phyloP scores from a whole-genome alignment of 2,888 invertebrate genomes.

The Thelaira solivaga region DNA sequence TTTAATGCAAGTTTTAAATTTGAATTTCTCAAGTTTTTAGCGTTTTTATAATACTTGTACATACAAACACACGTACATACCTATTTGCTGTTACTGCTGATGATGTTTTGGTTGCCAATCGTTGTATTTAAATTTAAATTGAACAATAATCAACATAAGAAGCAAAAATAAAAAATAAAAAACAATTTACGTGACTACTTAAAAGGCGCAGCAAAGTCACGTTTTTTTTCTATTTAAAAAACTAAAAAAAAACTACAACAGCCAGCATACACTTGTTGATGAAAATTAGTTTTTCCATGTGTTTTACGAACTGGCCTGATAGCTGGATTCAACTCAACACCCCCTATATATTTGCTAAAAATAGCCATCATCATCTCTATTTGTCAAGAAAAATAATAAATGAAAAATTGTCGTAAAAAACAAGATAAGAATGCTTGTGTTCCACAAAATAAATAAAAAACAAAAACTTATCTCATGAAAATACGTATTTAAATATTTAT shows the following conservation, averaged over 20 bases:
- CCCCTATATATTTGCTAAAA: conserved; percentile 24
- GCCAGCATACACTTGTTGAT: conserved; percentile 41
- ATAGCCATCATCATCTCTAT: conserved; percentile 6
- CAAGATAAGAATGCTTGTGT: conserved; percentile 37
- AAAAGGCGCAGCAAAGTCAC: conserved; percentile 71
- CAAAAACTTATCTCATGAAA: conserved; percentile 38
- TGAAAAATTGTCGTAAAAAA: conserved; percentile 20
- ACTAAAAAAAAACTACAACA: background rate
- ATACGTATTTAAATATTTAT: conserved; percentile 26
- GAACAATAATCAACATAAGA: conserved; percentile 31
- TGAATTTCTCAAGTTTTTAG: conserved; percentile 33
- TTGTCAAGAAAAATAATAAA: conserved; percentile 2
- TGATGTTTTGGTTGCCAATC: conserved; percentile 46
- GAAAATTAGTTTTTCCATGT: conserved; percentile 18
- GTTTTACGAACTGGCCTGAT: background rate
- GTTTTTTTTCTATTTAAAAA: conserved; percentile 65
- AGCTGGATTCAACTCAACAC: background rate
- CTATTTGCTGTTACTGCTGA: background rate
- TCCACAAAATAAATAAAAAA: conserved; percentile 10
- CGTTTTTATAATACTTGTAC: conserved; percentile 27
- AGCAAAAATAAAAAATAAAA: conserved; percentile 65
- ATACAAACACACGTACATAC: too few species aligned
- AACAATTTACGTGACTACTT: conserved; percentile 74
- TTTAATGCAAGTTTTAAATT: conserved; percentile 46
- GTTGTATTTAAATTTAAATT: conserved; percentile 50